phyloP scores from a whole-genome alignment of 2,113 vertebrate genomes.

The Cyanocitta stelleri region DNA sequence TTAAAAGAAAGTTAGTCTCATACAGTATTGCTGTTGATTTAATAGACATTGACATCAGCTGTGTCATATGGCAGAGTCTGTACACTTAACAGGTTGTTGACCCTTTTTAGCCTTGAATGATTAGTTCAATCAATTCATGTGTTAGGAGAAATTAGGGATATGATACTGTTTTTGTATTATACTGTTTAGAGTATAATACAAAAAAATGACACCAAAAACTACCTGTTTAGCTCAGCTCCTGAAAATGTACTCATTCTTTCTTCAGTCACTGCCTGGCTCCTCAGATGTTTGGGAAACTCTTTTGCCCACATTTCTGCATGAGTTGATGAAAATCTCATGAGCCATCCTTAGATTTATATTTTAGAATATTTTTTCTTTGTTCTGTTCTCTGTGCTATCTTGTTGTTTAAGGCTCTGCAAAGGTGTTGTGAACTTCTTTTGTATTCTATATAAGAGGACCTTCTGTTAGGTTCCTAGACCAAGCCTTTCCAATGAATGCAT shows the following conservation, averaged over 20 bases:
- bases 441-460: background rate
- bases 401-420: background rate
- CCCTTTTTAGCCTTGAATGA: background rate
- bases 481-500: background rate
- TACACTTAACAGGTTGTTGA: background rate
- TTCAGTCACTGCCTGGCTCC: background rate
- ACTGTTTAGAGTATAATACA: background rate
- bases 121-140: background rate
- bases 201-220: background rate
- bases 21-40: background rate
- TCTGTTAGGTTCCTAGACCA: background rate
- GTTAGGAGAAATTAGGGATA: background rate
- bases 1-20: background rate
- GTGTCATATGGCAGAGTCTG: background rate
- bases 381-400: background rate
- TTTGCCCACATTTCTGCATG: accelerated
- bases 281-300: background rate
- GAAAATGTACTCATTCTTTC: background rate
- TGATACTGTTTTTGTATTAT: too few relatives aligned
- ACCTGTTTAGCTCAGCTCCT: background rate
- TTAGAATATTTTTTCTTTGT: background rate
- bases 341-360: background rate
- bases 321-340: background rate
- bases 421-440: background rate
- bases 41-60: background rate